Evolutionary conservation across 2,888 invertebrate species (phyloP).

Genomic region (Lasioglossum zephyrum): DNA sequence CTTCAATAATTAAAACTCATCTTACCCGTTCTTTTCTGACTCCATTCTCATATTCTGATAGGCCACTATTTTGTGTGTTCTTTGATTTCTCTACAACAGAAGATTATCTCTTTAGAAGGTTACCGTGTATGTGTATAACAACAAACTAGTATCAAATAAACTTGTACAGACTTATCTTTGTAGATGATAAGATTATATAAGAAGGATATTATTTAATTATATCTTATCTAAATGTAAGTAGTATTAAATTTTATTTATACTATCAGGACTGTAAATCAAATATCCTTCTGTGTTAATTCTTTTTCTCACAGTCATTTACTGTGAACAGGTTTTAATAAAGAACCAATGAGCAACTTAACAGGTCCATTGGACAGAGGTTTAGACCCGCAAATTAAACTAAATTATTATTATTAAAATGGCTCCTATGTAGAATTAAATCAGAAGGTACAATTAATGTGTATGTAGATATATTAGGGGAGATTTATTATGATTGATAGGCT

Average conservation of each 20-base stretch:
- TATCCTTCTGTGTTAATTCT: background rate
- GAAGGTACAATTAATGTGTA: slow-evolving; percentile 33
- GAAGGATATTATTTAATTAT: slow-evolving; percentile 39
- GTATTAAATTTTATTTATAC: slow-evolving; percentile 31
- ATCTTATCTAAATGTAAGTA: slow-evolving; percentile 22
- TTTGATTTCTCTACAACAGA: slow-evolving; percentile 60
- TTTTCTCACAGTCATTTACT: slow-evolving; percentile 7
- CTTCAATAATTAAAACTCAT: slow-evolving; percentile 20
- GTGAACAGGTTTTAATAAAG: slow-evolving; percentile 39
- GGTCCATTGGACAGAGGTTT: slow-evolving; percentile 69
- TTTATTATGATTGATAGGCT: slow-evolving; percentile 53
- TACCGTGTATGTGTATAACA: slow-evolving; percentile 17
- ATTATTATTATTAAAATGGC: slow-evolving; percentile 53
- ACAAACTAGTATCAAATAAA: slow-evolving; percentile 19
- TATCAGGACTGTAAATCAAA: slow-evolving; percentile 13
- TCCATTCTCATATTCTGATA: slow-evolving; percentile 56
- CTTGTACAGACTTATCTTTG: slow-evolving; percentile 29
- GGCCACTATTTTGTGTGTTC: slow-evolving; percentile 62
- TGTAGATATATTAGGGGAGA: slow-evolving; percentile 33
- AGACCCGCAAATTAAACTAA: slow-evolving; percentile 58
- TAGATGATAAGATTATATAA: slow-evolving; percentile 36
- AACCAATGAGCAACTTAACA: slow-evolving; percentile 66
- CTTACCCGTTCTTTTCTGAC: slow-evolving; percentile 63
- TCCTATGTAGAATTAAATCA: slow-evolving; percentile 62
- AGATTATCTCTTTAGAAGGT: background rate